Evolutionary conservation across 64 coral and sea anemone genomes (phyloP).

Genomic region (Porites lutea): DNA sequence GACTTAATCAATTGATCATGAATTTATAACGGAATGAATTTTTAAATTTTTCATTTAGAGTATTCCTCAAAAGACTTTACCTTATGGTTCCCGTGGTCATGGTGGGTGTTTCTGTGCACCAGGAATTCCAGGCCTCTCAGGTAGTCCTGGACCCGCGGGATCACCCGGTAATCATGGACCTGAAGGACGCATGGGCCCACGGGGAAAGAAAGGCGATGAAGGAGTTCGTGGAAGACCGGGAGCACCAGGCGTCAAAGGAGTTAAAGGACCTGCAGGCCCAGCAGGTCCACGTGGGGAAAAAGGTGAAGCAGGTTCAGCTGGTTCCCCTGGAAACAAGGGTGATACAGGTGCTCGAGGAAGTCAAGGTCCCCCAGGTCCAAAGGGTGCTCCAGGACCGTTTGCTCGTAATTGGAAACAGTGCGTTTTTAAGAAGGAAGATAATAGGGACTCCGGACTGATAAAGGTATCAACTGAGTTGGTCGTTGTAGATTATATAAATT

Average conservation of each 20-base stretch:
- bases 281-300: background rate
- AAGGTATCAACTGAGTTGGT: no score
- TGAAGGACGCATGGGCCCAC: no score
- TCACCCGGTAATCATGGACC: background rate
- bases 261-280: background rate
- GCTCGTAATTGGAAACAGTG: conserved; percentile 10
- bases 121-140: no score
- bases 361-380: background rate
- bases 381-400: background rate
- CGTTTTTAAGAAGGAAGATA: background rate
- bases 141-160: no score
- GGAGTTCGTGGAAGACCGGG: no score
- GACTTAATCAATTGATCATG: no score
- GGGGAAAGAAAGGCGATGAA: no score
- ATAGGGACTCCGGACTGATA: no score
- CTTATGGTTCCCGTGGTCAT: background rate
- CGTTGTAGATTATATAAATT: no score
- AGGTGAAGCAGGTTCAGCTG: background rate
- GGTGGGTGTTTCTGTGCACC: background rate
- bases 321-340: background rate
- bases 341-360: background rate
- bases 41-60: background rate
- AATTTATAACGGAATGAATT: no score
- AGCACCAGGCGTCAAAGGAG: no score
- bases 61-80: background rate